Evolutionary conservation across 2,797 vertebrate genomes (phyloP), one percentile per base, ranked within the genome.

Genomic region (Parambassis ranga): DNA sequence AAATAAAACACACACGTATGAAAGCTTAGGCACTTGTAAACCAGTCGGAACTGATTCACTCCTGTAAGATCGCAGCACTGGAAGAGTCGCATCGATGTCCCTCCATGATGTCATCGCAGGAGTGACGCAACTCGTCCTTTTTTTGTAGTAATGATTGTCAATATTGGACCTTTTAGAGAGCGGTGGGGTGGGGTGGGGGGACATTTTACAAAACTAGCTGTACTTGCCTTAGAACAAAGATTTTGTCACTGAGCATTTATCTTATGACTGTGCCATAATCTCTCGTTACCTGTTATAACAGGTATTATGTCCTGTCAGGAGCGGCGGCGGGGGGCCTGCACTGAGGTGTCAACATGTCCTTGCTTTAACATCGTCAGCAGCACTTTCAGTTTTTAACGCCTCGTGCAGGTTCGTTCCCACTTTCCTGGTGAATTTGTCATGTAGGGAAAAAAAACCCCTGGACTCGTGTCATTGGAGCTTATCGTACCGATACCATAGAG

Each of bases 201-300:
- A 30, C 20, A 41, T 79, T 71, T 81, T 84, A 59, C 63, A 65
- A 81, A 73, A 75, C 30, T 84, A 85, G 79, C 79, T 90, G 85
- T 85, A 90, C 74, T 89, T 89, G 90, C 85, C 88, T 90, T 89
- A 89, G 90, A 91, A 89, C 79, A 89, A 88, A 77, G 77, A 86
- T 84, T 86, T 88, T 86, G 86, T 89, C 88, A 90, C 83, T 89
- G 84, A 89, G 81, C 81, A 86, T 90, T 84, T 86, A 90, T 89
- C 81, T 90, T 90, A 89, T 89, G 88, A 91, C 87, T 91, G 90
- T 91, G 90, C 90, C 90, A 91, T 91, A 91, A 89, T 87, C 84
- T 89, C 75, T 83, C 48, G 81, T 91, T 88, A 86, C 88, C 90
- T 91, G 88, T 90, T 90, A 89, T 90, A 76, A 90, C 88, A 90